Conservation (phyloP, 1,140 invertebrate genomes). For the Hyphantria cunea region DNA sequence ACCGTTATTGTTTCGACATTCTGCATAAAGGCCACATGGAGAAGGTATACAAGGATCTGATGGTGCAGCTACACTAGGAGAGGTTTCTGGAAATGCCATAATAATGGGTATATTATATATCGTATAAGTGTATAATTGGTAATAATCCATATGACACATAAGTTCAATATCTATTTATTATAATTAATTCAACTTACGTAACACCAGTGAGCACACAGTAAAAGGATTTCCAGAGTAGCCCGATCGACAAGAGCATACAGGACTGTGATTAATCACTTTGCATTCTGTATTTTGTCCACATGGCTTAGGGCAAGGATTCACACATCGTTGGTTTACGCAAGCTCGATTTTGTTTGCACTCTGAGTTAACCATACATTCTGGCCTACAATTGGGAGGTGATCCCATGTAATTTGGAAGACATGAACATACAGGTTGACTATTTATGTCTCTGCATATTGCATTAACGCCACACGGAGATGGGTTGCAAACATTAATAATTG, state of each 20-base stretch:
- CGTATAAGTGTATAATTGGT: not conserved
- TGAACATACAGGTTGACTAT: constrained; percentile 83
- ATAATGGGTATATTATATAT: too few relatives aligned
- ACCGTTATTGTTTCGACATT: constrained; percentile 84
- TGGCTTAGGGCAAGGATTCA: constrained; percentile 84
- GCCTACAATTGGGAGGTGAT: constrained; percentile 83
- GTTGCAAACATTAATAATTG: constrained; percentile 79
- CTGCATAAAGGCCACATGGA: constrained; percentile 90
- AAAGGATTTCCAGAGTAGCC: constrained; percentile 84
- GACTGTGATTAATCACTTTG: constrained; percentile 82
- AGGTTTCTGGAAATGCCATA: constrained; percentile 62
- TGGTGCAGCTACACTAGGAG: constrained; percentile 51
- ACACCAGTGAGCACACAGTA: constrained; percentile 81
- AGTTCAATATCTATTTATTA: too few relatives aligned
- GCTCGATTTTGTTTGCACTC: constrained; percentile 84
- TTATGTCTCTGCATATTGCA: constrained; percentile 66
- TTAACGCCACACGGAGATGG: constrained; percentile 76
- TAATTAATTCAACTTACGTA: constrained; percentile 79
- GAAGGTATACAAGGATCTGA: constrained; percentile 89
- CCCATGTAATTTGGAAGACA: constrained; percentile 83
- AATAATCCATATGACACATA: not conserved
- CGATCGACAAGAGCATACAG: constrained; percentile 82
- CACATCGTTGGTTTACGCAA: constrained; percentile 85
- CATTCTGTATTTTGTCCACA: constrained; percentile 81
- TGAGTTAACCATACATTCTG: constrained; percentile 84